Conservation (phyloP, 2,888 invertebrate species). For the Lymantria dispar region DNA sequence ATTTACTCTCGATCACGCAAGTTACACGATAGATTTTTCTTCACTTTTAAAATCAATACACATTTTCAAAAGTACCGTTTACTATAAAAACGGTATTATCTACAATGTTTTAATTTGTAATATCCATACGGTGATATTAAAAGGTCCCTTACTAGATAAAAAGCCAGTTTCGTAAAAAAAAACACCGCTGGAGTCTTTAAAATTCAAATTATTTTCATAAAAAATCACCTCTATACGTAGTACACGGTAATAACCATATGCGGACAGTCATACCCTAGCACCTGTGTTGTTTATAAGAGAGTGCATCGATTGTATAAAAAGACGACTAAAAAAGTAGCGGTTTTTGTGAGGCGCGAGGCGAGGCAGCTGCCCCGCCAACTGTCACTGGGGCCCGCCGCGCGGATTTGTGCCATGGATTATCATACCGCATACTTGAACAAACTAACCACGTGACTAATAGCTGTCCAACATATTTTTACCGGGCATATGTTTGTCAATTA, state of each 20-base stretch:
- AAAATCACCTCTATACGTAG: constrained; percentile 59
- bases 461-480: constrained; percentile 34
- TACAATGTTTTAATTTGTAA: neutral
- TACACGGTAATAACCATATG: constrained; percentile 76
- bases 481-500: constrained; percentile 22
- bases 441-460: constrained; percentile 55
- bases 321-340: constrained; percentile 74
- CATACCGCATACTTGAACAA: constrained; percentile 60
- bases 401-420: constrained; percentile 67
- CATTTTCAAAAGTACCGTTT: neutral
- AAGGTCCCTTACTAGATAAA: constrained; percentile 30
- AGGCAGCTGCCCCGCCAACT: constrained; percentile 77
- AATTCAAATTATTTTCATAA: constrained; percentile 53
- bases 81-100: neutral
- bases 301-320: constrained; percentile 76
- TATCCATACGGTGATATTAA: constrained; percentile 24
- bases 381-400: constrained; percentile 65
- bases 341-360: constrained; percentile 77
- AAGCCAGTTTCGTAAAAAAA: constrained; percentile 30
- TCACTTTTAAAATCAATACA: no score
- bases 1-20: no score
- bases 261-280: constrained; percentile 75
- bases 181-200: constrained; percentile 38
- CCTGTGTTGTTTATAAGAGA: constrained; percentile 82
- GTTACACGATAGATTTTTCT: no score